These are phyloP conservation scores for Octodon degus DNA, from an alignment of 2,113 vertebrate genomes.

Conservation along the genomic window DNA sequence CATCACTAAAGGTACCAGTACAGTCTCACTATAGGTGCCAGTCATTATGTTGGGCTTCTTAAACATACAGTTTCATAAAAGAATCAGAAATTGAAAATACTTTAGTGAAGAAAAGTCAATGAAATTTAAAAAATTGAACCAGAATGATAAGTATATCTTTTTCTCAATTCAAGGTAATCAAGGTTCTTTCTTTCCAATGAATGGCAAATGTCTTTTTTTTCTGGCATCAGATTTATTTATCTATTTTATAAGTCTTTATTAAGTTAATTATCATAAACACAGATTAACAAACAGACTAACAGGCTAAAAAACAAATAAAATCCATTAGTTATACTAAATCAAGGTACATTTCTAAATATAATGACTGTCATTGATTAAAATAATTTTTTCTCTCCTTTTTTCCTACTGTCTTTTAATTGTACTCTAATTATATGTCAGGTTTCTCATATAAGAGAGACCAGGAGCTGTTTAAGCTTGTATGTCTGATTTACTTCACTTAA, in stretches of 20 bases:
- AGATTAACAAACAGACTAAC: neutral
- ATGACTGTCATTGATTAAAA: neutral
- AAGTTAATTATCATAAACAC: neutral
- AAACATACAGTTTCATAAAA: neutral
- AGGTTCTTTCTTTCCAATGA: conserved; percentile 10
- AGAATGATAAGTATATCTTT: neutral
- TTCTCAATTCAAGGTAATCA: neutral
- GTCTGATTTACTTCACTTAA: neutral
- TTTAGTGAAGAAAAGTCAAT: neutral
- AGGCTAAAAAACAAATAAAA: neutral
- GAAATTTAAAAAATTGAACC: conserved; percentile 21
- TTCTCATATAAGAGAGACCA: neutral
- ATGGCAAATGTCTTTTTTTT: neutral
- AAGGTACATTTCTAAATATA: neutral
- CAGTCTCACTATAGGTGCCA: neutral
- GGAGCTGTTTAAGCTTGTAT: neutral
- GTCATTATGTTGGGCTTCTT: neutral
- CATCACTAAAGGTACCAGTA: neutral
- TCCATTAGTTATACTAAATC: neutral
- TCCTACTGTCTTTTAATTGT: neutral
- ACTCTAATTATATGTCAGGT: neutral
- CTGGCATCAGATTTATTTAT: neutral
- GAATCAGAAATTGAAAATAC: conserved; percentile 11
- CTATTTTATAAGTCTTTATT: neutral
- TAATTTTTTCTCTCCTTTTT: neutral